Evolutionary conservation across 1,140 invertebrate genomes (phyloP).

Genomic region (Drosophila pandora): DNA sequence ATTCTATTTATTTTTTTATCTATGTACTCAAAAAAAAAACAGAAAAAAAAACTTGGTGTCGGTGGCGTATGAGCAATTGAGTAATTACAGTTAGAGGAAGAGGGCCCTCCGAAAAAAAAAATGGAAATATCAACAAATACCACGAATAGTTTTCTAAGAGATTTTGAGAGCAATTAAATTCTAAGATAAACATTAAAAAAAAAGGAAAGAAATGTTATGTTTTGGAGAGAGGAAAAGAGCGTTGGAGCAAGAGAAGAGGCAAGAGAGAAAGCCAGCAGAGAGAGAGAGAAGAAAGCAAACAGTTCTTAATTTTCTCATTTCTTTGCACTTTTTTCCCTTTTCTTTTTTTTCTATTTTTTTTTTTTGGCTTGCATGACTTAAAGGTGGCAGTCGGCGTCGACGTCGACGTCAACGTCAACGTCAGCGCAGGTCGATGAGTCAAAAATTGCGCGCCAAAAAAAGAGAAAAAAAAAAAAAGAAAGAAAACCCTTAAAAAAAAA

Average conservation of each 20-base stretch:
- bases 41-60: background rate
- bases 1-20: constrained; percentile 78
- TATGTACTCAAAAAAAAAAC: constrained; percentile 61
- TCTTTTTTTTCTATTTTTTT: constrained; percentile 18
- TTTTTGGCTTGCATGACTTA: constrained; percentile 54
- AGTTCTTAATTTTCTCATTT: constrained; percentile 18
- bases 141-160: constrained; percentile 56
- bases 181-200: constrained; percentile 71
- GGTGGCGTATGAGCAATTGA: constrained; percentile 79
- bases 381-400: constrained; percentile 6
- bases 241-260: background rate
- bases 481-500: constrained; percentile 48
- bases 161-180: constrained; percentile 75
- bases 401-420: no score
- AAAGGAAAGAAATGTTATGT: constrained; percentile 6
- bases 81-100: constrained; percentile 60
- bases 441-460: constrained; percentile 75
- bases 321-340: constrained; percentile 5
- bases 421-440: constrained; percentile 54
- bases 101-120: constrained; percentile 2
- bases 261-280: constrained; percentile 24
- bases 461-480: constrained; percentile 17
- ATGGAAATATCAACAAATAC: constrained; percentile 47
- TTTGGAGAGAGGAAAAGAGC: constrained; percentile 23
- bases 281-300: constrained; percentile 53